Evolutionary conservation across 1,140 invertebrate species (phyloP), one percentile per base, ranked within the genome.

Genomic region (Pogonognathellus flavescens): DNA sequence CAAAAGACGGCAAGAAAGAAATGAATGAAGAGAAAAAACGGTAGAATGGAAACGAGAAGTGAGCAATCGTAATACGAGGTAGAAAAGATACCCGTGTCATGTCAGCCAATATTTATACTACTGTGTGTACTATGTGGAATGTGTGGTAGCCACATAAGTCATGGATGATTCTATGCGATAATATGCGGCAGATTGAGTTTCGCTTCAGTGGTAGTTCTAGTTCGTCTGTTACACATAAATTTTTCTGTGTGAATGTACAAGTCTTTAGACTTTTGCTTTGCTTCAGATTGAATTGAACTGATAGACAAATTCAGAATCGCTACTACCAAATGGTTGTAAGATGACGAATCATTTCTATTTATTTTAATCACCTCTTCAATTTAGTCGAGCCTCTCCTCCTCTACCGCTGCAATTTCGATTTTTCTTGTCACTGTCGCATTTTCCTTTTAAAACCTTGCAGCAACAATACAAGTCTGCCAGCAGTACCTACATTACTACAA

Each of bases 301-400:
- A 31, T 70, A 70, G 62, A 70, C 62, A 31, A 76, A 41, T 14
- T 50, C 62, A 66, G 11, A 72, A 72, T 22, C 11, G 49, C 25
- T 41, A 41, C 1, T 70, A 14, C 10, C 70, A 76, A 76, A 76
- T 76, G 41, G 41, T 76, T 76, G 22, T 76, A 76, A 76, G 13
- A 76, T 76, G 70, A 76, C 70, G 16, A 76, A 76, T 76, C 70
- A 76, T 76, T 76, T 76, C 41, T 76, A 76, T 76, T 76, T 76
- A 76, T 76, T 76, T 76, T 76, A 76, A 76, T 76, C 70, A 76
- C 41, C 41, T 41, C 49, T 76, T 50, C 70, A 49, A 76, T 76
- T 76, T 25, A 49, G 70, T 31, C 14, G 41, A 76, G 70, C 70
- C 70, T 76, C 41, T 31, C 31, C 31, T 76, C 70, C 31, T 76